Evolutionary conservation across 2,113 vertebrate genomes (phyloP), one percentile per base, ranked within the genome.

Genomic region (Pontoporia blainvillei): DNA sequence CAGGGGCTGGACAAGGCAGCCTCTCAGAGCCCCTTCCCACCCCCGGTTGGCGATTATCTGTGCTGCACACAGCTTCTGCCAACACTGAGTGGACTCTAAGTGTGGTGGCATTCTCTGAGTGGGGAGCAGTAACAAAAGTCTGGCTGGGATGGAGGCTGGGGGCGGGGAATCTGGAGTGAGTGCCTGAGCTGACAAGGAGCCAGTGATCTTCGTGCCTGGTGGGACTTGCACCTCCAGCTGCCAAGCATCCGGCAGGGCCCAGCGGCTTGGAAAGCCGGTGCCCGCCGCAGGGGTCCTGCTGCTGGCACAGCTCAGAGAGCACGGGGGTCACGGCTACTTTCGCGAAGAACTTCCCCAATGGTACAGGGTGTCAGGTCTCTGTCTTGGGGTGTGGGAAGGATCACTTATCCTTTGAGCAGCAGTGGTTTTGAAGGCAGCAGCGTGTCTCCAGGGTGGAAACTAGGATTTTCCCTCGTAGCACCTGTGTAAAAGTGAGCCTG

Each of bases 61-160:
- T 23, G 44, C 94, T 79, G 62, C 82, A 88, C 44, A 71, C 57
- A 92, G 85, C 72, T 67, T 82, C 46, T 94, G 90, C 94, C 94
- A 91, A 21, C 46, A 41, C 54, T 15, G 57, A 76, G 85, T 18
- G 0, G 75, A 62, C 82, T 54, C 76, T 41, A 75, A 91, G 87
- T 17, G 11, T 46, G 59, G 49, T 69, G 78, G 91, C 94, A 89
- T 94, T 96, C 89, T 90, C 67, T 1, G 18, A 92, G 91, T 79
- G 86, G 95, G 89, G 89, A 87, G n/a, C 89, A 62, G 54, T 69
- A 94, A 96, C 93, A 96, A 81, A 85, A 96, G 93, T 94, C 97
- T 97, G 94, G 86, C 97, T 90, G 89, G 72, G 89, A 84, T 20
- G 57, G 94, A 94, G 36, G 62, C 92, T 0, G 25, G 85, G 83